phyloP scores from a whole-genome alignment of 2,888 invertebrate species.

The Lycia hirtaria region DNA sequence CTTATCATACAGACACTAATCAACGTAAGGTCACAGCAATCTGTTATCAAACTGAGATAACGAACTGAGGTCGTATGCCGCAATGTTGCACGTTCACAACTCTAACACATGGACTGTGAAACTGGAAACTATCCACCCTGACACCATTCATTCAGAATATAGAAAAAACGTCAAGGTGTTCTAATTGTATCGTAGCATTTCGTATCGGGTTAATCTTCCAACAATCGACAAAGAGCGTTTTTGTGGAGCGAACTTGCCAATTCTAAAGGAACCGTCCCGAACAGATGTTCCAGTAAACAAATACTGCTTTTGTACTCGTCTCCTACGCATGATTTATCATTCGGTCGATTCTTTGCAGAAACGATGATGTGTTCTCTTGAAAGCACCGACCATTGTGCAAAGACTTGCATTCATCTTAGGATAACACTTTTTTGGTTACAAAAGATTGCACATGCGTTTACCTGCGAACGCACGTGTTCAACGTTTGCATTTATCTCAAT shows the following conservation, averaged over 20 bases:
- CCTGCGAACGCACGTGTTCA: conserved; percentile 83
- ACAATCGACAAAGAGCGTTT: conserved; percentile 74
- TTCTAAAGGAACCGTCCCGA: conserved; percentile 61
- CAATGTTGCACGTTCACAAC: conserved; percentile 54
- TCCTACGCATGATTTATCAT: conserved; percentile 81
- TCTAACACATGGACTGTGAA: conserved; percentile 26
- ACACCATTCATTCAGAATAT: conserved; percentile 52
- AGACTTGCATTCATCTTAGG: conserved; percentile 69
- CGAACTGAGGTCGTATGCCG: conserved; percentile 76
- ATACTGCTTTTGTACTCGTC: conserved; percentile 68
- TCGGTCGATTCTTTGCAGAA: conserved; percentile 58
- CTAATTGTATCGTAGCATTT: conserved; percentile 65
- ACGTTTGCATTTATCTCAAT: conserved; percentile 71
- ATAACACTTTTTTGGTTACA: conserved; percentile 75
- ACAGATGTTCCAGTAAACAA: conserved; percentile 82
- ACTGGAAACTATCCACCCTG: conserved; percentile 41
- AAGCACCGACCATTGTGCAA: conserved; percentile 78
- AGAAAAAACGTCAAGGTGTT: conserved; percentile 76
- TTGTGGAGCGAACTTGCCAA: conserved; percentile 67
- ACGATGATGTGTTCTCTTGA: conserved; percentile 70
- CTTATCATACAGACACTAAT: conserved; percentile 66
- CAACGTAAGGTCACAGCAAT: conserved; percentile 79
- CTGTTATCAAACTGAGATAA: conserved; percentile 78
- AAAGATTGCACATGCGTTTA: conserved; percentile 81
- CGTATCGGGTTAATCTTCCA: conserved; percentile 81